These are phyloP conservation scores for Pollachius pollachius DNA, from an alignment of 2,113 vertebrate genomes.

Conservation along the genomic window DNA sequence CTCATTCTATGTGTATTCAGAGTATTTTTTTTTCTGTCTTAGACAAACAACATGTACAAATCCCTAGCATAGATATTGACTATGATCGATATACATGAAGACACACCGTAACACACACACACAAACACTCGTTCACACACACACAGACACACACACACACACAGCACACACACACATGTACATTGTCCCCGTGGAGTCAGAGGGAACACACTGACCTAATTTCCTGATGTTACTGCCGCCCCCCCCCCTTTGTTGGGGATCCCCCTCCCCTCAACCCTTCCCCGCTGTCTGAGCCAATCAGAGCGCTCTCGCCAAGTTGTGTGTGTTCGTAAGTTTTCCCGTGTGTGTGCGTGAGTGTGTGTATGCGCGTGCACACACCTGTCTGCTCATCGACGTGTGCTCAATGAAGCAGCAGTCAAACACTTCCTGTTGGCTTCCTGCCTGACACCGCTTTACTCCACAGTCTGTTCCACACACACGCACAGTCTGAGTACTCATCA, in stretches of 20 bases:
- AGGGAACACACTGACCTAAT: conserved; percentile 74
- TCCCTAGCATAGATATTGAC: background rate
- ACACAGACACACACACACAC: conserved; percentile 28
- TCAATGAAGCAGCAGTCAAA: too few relatives aligned
- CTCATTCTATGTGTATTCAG: too few relatives aligned
- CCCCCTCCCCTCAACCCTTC: conserved; percentile 64
- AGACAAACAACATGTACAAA: background rate
- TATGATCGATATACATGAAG: background rate
- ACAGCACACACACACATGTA: conserved; percentile 17
- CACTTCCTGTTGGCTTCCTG: too few relatives aligned
- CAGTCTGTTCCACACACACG: background rate
- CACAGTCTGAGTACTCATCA: too few relatives aligned
- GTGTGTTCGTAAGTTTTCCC: background rate
- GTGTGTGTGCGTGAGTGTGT: background rate
- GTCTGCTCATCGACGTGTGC: too few relatives aligned
- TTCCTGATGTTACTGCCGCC: conserved; percentile 67
- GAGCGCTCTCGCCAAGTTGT: conserved; percentile 27
- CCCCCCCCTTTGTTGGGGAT: conserved; percentile 54
- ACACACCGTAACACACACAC: background rate
- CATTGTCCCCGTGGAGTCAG: conserved; percentile 62
- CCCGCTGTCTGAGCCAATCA: conserved; percentile 56
- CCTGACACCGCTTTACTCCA: background rate
- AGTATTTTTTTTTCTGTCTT: too few relatives aligned
- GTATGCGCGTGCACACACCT: too few relatives aligned
- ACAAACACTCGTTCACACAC: conserved; percentile 15